phyloP scores from a whole-genome alignment of 2,797 vertebrate genomes.

The Craterocephalus amniculus region DNA sequence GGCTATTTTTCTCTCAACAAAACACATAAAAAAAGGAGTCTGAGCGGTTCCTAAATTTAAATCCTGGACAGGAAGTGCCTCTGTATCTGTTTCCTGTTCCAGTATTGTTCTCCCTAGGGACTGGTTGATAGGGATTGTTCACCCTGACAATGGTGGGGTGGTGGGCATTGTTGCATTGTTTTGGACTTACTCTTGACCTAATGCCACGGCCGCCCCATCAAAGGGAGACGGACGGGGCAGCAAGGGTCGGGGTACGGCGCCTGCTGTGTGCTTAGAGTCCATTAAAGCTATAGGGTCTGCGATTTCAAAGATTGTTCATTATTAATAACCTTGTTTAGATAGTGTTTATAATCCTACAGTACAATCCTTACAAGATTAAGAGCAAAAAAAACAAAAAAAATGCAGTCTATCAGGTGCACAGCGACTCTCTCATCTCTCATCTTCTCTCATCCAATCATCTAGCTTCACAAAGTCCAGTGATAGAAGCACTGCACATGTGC shows the following conservation, averaged over 20 bases:
- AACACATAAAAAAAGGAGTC: slow-evolving; percentile 31
- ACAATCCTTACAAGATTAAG: too few species aligned
- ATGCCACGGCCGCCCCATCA: slow-evolving; percentile 55
- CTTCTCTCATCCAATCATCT: too few species aligned
- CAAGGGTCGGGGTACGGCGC: slow-evolving; percentile 28
- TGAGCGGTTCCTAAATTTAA: slow-evolving; percentile 68
- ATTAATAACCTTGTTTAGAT: too few species aligned
- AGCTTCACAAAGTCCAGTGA: too few species aligned
- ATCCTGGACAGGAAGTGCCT: slow-evolving; percentile 73
- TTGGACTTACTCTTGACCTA: slow-evolving; percentile 43
- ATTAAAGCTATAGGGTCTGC: too few species aligned
- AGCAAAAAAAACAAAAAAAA: too few species aligned
- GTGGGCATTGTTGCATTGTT: slow-evolving; percentile 80
- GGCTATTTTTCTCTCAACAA: slow-evolving; percentile 40
- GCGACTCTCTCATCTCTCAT: too few species aligned
- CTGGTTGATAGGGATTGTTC: slow-evolving; percentile 64
- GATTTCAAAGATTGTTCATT: too few species aligned
- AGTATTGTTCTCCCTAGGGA: slow-evolving; percentile 68
- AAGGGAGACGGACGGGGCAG: slow-evolving; percentile 40
- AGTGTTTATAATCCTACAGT: too few species aligned
- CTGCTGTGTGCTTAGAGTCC: slow-evolving; percentile 41
- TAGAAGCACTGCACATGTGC: too few species aligned
- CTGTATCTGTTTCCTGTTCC: slow-evolving; percentile 78
- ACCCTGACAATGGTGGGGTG: slow-evolving; percentile 73
- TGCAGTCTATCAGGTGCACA: too few species aligned